Evolutionary conservation across 30 jellyfish, hydroid and myxozoan genomes (phyloP), one percentile per base, ranked within the genome.

Genomic region (Sanderia malayensis): DNA sequence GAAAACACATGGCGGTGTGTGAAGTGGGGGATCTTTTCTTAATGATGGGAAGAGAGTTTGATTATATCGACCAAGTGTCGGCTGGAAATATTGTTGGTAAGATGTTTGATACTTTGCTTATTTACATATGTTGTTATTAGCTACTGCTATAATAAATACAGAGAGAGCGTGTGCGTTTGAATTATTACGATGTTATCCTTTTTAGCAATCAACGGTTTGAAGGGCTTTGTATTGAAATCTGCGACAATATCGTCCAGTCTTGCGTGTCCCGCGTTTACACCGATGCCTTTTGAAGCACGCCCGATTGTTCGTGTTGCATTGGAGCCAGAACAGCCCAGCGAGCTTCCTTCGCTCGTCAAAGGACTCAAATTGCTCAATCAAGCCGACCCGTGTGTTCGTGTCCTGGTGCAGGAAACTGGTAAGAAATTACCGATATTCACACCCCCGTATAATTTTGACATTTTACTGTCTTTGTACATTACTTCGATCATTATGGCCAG

Each of bases 231-330:
- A n/a, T 80, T 85, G 66, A 94, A 94, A 47, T 81, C 99, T 0
- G 99, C 96, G 8, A 94, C 99, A n/a, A 32, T 87, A 6, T 78
- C 96, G 44, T 61, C 95, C 33, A 72, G 89, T 13, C 93, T 82
- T 0, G 96, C 96, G 13, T 86, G 99, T 60, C 97, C 99, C 3
- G 90, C 99, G 37, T 86, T 94, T 46, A 82, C 96, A 2, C 96
- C 96, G 29, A 82, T 85, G 92, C 95, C 92, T 4, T 74, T 85
- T 46, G 97, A 86, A 68, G 99, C 94, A 17, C 87, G 81, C 19
- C 97, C 99, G 11, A 85, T 94, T 26, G 97, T 94, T 11, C 94
- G 99, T n/a, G 97, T 94, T 22, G 99, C 97, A 11, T 77, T 94
- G 4, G 99, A 94, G 37, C 99, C 99, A 25, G 81, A 77, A 58